Evolutionary conservation across 2,888 invertebrate genomes (phyloP).

Genomic region (Alentia gelatinosa): DNA sequence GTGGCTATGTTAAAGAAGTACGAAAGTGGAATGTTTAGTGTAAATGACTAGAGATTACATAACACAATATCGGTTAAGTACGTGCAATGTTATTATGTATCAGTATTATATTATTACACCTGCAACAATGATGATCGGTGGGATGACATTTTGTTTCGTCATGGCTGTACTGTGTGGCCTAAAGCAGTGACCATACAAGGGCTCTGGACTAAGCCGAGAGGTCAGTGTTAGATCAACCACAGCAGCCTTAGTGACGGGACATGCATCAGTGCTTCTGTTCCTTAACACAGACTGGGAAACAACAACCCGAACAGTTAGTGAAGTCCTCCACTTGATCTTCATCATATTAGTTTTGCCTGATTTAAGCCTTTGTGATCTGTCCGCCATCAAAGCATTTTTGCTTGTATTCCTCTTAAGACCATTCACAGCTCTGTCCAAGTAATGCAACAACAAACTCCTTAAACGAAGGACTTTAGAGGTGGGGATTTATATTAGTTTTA

Average conservation of each 20-base stretch:
- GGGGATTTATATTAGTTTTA: background rate
- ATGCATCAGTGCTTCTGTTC: background rate
- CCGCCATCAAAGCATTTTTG: background rate
- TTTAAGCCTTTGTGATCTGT: background rate
- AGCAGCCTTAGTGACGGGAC: background rate
- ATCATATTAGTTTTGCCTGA: background rate
- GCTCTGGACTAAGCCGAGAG: conserved; percentile 18
- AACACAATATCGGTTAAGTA: conserved; percentile 12
- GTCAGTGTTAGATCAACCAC: background rate
- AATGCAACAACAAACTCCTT: background rate
- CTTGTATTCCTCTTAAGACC: background rate
- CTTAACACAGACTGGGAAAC: conserved; percentile 14
- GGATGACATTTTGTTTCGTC: background rate
- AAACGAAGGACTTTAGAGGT: background rate
- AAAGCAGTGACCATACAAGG: background rate
- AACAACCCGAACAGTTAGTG: conserved; percentile 31
- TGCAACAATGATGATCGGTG: background rate
- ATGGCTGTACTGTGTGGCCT: background rate
- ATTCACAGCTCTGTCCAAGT: background rate
- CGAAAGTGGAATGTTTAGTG: conserved; percentile 42
- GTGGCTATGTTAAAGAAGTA: conserved; percentile 19
- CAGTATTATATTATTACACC: conserved; percentile 9
- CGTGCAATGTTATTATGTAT: conserved; percentile 19
- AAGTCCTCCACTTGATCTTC: background rate
- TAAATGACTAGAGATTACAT: conserved; percentile 35